These are phyloP conservation scores for Empis stercorea DNA, from an alignment of 2,888 invertebrate species.

Conservation along the genomic window DNA sequence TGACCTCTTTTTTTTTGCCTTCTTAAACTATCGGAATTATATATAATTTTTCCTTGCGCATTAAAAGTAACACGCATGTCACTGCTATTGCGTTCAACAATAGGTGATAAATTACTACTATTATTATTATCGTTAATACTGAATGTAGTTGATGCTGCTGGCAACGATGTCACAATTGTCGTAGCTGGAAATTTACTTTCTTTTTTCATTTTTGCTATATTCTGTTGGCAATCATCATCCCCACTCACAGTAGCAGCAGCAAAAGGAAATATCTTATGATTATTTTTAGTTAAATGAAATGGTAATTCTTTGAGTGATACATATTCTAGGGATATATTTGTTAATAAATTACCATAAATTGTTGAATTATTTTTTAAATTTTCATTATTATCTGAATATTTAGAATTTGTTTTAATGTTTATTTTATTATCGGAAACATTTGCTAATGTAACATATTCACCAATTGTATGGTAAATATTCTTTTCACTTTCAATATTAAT, in stretches of 20 bases:
- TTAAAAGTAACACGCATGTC: conserved; percentile 61
- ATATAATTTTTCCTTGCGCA: conserved; percentile 77
- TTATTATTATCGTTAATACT: conserved; percentile 11
- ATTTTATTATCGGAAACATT: conserved; percentile 62
- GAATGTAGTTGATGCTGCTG: conserved; percentile 1
- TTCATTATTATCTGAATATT: conserved; percentile 40
- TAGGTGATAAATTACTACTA: not conserved
- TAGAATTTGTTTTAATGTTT: not conserved
- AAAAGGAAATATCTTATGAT: not conserved
- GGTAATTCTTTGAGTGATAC: conserved; percentile 72
- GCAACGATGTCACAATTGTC: not conserved
- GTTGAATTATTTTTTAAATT: conserved; percentile 50
- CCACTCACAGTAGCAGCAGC: too few species aligned
- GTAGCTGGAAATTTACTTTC: conserved; percentile 18
- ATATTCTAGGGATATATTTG: conserved; percentile 58
- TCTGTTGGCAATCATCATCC: conserved; percentile 1
- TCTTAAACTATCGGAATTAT: conserved; percentile 73
- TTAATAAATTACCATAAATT: conserved; percentile 44
- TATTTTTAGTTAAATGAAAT: conserved; percentile 26
- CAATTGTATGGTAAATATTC: conserved; percentile 36
- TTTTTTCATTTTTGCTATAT: not conserved
- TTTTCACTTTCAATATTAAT: conserved; percentile 19
- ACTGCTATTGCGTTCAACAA: conserved; percentile 14
- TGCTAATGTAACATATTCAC: conserved; percentile 77
- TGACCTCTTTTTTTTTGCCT: conserved; percentile 62